Evolutionary conservation across 2,797 vertebrate genomes (phyloP).

Genomic region (Rhynchonycteris naso): DNA sequence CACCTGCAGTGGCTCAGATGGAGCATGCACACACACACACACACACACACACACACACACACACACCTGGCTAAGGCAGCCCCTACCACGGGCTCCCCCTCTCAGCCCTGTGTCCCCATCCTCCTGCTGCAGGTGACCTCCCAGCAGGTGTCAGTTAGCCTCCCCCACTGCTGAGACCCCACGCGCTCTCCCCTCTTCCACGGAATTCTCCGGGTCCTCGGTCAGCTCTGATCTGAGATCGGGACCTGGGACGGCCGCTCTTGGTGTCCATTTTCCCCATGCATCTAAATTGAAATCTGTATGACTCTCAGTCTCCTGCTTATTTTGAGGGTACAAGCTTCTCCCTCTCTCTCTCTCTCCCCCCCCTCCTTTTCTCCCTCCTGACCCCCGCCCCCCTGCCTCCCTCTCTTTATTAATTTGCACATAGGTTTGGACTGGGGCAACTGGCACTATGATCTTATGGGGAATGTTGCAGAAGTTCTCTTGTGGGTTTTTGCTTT

Average conservation of each 20-base stretch:
- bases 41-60: too few species aligned
- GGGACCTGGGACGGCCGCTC: not conserved
- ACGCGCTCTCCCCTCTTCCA: not conserved
- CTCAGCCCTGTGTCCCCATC: too few species aligned
- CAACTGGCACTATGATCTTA: not conserved
- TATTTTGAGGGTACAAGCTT: not conserved
- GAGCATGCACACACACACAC: too few species aligned
- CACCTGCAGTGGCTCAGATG: not conserved
- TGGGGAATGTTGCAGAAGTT: not conserved
- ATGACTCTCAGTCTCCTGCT: not conserved
- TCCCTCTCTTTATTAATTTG: not conserved
- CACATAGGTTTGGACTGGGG: not conserved
- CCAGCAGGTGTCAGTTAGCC: not conserved
- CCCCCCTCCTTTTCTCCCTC: too few species aligned
- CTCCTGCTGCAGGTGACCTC: not conserved
- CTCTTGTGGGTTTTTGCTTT: not conserved
- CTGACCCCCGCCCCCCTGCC: too few species aligned
- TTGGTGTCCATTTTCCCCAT: not conserved
- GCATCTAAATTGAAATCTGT: not conserved
- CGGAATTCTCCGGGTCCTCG: not conserved
- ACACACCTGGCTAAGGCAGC: not conserved
- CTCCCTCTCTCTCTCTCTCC: not conserved
- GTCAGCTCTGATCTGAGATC: not conserved
- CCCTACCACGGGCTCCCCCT: not conserved
- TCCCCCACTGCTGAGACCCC: not conserved